Evolutionary conservation across 2,797 vertebrate genomes (phyloP).

Genomic region (Danio jaintianensis): DNA sequence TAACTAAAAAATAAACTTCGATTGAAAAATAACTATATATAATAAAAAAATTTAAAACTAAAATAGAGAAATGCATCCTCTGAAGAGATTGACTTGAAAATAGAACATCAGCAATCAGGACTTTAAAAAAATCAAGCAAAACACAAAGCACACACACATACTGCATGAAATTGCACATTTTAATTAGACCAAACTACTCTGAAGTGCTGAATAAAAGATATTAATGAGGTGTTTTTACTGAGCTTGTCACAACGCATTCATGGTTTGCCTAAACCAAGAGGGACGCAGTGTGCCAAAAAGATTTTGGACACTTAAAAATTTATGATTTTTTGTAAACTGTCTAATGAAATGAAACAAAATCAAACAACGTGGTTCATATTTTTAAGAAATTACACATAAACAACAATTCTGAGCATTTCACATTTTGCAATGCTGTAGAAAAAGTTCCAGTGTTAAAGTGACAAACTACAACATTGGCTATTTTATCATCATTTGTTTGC

Average conservation of each 20-base stretch:
- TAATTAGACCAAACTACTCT: neutral
- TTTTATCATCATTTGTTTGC: neutral
- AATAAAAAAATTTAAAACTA: neutral
- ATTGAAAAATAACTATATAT: neutral
- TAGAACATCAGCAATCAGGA: neutral
- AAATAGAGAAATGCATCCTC: neutral
- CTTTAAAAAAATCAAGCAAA: neutral
- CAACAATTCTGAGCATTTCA: neutral
- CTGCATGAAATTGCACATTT: neutral
- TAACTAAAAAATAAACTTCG: neutral
- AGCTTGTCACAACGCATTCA: neutral
- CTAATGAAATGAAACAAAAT: neutral
- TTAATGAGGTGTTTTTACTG: conserved; percentile 1
- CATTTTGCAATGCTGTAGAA: no score
- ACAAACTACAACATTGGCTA: neutral
- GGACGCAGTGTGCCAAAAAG: neutral
- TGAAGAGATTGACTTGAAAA: neutral
- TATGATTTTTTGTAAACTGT: neutral
- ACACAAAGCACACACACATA: neutral
- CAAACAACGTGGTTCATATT: neutral
- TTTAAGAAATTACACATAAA: neutral
- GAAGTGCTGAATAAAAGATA: neutral
- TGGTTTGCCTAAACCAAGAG: neutral
- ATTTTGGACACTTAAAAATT: neutral
- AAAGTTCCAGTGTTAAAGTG: no score